phyloP scores from a whole-genome alignment of 2,888 invertebrate genomes.

The Myopa testacea region DNA sequence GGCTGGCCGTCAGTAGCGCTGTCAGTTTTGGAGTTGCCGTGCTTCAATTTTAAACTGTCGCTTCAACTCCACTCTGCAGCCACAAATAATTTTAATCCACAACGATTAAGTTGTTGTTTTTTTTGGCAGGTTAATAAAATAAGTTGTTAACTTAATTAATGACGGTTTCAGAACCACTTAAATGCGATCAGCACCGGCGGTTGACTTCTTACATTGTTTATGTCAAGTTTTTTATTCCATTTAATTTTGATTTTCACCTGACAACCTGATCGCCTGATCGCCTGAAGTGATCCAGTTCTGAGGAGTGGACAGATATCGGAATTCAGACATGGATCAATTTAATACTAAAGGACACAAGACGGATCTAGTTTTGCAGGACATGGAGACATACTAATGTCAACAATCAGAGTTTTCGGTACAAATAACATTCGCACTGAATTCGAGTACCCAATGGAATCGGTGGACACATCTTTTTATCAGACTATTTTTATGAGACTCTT shows the following conservation, averaged over 20 bases:
- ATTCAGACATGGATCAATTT: no score
- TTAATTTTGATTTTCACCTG: no score
- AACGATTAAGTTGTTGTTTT: slow-evolving; percentile 18
- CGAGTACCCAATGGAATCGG: no score
- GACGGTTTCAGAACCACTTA: neutral
- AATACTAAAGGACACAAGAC: no score
- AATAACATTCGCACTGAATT: no score
- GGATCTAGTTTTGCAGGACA: no score
- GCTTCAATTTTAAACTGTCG: slow-evolving; percentile 6
- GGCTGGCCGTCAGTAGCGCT: slow-evolving; percentile 20
- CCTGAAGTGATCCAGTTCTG: no score
- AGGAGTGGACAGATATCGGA: no score
- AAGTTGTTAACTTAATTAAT: slow-evolving; percentile 27
- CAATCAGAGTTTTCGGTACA: no score
- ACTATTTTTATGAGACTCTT: neutral
- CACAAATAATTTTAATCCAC: neutral
- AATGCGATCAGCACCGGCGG: neutral
- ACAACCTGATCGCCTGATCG: no score
- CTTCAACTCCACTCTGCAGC: neutral
- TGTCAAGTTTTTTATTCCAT: neutral
- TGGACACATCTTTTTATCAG: no score
- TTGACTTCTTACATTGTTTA: neutral
- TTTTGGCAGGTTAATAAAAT: slow-evolving; percentile 1
- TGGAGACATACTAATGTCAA: no score
- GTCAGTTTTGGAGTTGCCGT: slow-evolving; percentile 6